phyloP scores from a whole-genome alignment of 2,888 invertebrate species.

The Heliconius ismenius region DNA sequence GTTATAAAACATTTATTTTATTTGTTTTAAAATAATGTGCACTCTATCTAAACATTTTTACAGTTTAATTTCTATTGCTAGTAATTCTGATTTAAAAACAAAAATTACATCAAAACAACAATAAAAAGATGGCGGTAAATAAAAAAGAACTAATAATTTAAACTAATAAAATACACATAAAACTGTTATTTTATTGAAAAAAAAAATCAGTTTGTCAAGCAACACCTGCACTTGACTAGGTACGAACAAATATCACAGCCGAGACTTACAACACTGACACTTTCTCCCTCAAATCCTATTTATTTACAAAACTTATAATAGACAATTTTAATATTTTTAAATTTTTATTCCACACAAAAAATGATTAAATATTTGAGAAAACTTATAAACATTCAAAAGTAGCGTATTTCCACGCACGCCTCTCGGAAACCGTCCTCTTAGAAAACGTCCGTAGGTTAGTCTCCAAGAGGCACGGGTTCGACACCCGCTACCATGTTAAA shows the following conservation, averaged over 20 bases:
- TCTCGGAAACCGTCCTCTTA: not conserved
- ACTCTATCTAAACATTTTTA: not conserved
- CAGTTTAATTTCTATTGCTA: not conserved
- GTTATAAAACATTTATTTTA: not conserved
- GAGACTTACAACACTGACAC: slow-evolving; percentile 56
- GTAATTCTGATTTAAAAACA: not conserved
- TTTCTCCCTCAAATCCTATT: not conserved
- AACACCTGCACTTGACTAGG: slow-evolving; percentile 48
- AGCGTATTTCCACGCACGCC: not conserved
- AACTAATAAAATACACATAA: slow-evolving; percentile 7
- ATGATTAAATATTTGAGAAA: not conserved
- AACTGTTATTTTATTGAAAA: slow-evolving; percentile 16
- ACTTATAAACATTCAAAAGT: not conserved
- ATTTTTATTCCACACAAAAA: not conserved
- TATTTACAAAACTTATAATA: not conserved
- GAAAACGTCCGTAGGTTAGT: not conserved
- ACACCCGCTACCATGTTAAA: too few species aligned
- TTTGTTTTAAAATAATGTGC: not conserved
- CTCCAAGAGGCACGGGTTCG: not conserved
- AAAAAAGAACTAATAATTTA: not conserved
- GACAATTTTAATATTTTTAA: not conserved
- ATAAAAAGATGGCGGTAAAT: slow-evolving; percentile 1
- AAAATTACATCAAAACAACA: not conserved
- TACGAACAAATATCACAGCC: slow-evolving; percentile 65
- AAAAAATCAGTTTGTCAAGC: slow-evolving; percentile 44